Base-by-base conservation (phyloP, 2,113 vertebrate species). In the Azemiops feae region DNA sequence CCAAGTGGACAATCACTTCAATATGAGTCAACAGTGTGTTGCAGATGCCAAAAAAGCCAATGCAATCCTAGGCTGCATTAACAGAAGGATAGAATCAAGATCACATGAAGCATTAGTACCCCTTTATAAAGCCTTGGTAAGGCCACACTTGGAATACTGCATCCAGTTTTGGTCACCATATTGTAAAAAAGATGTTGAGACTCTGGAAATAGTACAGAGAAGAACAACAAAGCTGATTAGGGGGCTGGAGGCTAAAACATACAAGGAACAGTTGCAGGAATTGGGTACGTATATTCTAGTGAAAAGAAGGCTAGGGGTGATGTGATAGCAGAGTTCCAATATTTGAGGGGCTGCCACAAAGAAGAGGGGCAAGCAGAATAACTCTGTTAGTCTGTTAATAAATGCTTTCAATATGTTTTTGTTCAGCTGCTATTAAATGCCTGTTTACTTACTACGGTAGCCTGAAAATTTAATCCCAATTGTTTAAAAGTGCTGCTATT, bases 361-460 rank as follows among this genome's bases (percentile, higher is more conserved):
- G 57, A 58, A 58, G 57, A 58, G 25, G 57, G 57, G 27, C 27
- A 60, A 25, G 23, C 7, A 27, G 57, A 60, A 53, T 53, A 14
- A 53, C 52, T 53, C 52, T 53, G 10, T 12, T 53, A 53, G 11
- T 53, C 18, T 57, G 55, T 57, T 57, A 57, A 47, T 34, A 43
- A 39, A n/a, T 16, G 0, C 3, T 57, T 47, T 30, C 85, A 11
- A 52, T 69, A 50, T 20, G n/a, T 43, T 12, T 25, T 39, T n/a
- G 4, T 25, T n/a, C 43, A 3, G 22, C 16, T 85, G 25, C 27
- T 25, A 34, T 53, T 8, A 55, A 53, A 85, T 45, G 30, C 52
- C 64, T 16, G 30, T 22, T 8, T 50, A 0, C 0, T 69, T 20
- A 0, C 0, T 85, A 50, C 8, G 8, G 47, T 50, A 11, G 6